Percentiles rank a stretch among this genome's conserved stretches.
These are phyloP conservation scores for Odontesthes bonariensis DNA, from an alignment of 2,113 vertebrate species.

Conservation along the genomic window DNA sequence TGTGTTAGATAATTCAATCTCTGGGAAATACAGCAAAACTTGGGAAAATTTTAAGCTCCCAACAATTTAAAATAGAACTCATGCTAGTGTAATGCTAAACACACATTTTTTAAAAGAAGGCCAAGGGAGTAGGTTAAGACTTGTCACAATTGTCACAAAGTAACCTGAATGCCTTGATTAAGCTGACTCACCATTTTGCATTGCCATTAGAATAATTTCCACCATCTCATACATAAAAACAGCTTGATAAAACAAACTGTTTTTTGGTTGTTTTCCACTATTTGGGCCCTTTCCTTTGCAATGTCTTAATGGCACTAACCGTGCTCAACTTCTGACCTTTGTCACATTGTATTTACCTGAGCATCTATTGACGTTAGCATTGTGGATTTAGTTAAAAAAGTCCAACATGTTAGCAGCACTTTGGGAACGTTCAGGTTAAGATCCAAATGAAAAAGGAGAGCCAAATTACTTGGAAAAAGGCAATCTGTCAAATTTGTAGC, in stretches of 20 bases:
- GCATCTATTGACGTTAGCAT: not conserved
- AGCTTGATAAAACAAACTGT: not conserved
- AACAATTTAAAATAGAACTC: slow-evolving; percentile 19
- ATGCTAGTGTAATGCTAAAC: not conserved
- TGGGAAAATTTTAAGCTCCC: slow-evolving; percentile 26
- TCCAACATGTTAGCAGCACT: not conserved
- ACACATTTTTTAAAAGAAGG: slow-evolving; percentile 12
- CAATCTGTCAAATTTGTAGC: not conserved
- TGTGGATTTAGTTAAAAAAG: not conserved
- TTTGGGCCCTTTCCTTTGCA: not conserved
- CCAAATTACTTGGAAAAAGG: not conserved
- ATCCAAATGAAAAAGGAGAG: not conserved
- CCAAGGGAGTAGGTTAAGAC: not conserved
- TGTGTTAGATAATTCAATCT: slow-evolving; percentile 51
- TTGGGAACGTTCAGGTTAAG: not conserved
- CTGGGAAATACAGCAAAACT: slow-evolving; percentile 25
- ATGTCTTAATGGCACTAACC: not conserved
- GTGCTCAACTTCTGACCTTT: not conserved
- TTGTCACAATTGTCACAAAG: not conserved
- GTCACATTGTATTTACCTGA: not conserved
- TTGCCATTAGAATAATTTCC: not conserved
- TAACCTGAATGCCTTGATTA: not conserved
- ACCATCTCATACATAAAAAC: not conserved
- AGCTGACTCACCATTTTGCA: not conserved
- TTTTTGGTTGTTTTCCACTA: not conserved